Percentiles rank a stretch among this genome's conserved stretches.
These are phyloP conservation scores for Cricetomys ansorgei DNA, from an alignment of 2,113 vertebrate species.

Conservation along the genomic window DNA sequence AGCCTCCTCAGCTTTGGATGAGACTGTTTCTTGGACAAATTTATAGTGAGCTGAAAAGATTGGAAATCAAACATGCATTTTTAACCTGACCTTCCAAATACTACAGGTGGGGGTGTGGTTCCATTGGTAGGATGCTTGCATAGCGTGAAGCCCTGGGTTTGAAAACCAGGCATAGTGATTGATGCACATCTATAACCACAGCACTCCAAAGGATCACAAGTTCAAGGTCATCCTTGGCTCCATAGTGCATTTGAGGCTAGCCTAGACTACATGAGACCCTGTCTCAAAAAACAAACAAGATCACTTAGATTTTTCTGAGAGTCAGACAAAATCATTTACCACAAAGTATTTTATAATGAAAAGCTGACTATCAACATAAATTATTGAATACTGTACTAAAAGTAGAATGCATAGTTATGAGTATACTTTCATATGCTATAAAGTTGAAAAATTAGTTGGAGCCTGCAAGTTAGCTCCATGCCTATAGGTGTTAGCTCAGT, in stretches of 20 bases:
- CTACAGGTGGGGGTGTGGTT: neutral
- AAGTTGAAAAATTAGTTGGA: neutral
- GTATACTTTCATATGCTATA: neutral
- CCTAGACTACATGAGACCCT: neutral
- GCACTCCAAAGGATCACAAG: neutral
- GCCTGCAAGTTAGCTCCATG: neutral
- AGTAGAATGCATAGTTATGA: neutral
- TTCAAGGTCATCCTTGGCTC: neutral
- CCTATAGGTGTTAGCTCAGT: neutral
- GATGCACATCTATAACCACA: neutral
- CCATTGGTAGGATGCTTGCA: neutral
- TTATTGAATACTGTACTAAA: neutral
- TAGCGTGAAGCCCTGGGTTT: neutral
- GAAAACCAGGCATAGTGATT: neutral
- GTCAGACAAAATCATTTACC: neutral
- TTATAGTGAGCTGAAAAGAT: neutral
- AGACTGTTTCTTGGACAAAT: neutral
- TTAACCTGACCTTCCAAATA: neutral
- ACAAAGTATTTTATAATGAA: neutral
- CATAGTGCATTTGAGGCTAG: neutral
- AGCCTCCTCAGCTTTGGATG: neutral
- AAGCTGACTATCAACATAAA: neutral
- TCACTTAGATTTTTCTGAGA: neutral
- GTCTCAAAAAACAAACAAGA: neutral
- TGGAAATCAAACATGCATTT: neutral